Percentiles rank a stretch among this genome's conserved stretches.
These are phyloP conservation scores for Vireo griseus DNA, from an alignment of 2,797 vertebrate species.

Conservation along the genomic window DNA sequence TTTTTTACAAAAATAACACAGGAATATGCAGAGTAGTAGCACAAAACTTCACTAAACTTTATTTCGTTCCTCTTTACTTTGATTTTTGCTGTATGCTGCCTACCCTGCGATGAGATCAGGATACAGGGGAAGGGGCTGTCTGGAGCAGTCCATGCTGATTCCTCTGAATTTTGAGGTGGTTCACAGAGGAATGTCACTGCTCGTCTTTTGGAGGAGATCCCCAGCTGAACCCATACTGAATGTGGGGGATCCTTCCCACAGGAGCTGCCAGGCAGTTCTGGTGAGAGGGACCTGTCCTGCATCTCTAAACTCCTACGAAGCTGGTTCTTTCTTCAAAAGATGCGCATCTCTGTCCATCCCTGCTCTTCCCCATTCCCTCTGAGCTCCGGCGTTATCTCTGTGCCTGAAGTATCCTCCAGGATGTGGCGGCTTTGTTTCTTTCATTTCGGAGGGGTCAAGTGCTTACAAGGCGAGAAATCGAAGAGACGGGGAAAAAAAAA, in stretches of 20 bases:
- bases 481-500: neutral
- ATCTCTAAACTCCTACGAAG: accelerated
- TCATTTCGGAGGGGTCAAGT: neutral
- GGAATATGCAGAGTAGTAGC: neutral
- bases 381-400: accelerated
- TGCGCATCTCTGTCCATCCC: neutral
- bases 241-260: accelerated
- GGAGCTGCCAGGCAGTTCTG: accelerated
- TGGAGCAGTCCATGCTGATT: accelerated
- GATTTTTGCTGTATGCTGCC: accelerated
- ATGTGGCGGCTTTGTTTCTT: neutral
- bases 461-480: neutral
- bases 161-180: neutral
- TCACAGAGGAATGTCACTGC: neutral
- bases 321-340: neutral
- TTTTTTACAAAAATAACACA: neutral
- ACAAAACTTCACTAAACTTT: neutral
- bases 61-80: neutral
- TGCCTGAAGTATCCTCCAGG: neutral
- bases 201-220: neutral
- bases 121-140: neutral
- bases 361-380: neutral
- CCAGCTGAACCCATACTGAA: neutral
- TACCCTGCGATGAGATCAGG: accelerated
- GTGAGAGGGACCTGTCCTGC: neutral